phyloP scores from a whole-genome alignment of 2,113 vertebrate species.

The Dicaeum eximium region DNA sequence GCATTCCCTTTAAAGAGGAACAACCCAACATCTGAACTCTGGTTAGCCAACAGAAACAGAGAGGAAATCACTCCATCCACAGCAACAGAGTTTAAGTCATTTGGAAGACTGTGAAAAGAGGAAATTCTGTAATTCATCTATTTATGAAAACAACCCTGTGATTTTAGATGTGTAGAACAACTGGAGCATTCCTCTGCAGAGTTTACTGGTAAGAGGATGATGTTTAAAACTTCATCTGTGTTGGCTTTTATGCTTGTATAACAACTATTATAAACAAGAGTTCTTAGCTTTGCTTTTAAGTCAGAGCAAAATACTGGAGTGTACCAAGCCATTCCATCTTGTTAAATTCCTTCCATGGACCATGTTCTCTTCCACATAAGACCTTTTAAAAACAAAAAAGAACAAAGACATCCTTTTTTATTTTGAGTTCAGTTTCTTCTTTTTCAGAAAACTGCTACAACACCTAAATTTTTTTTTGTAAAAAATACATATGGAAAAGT shows the following conservation, averaged over 20 bases:
- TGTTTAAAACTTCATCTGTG: background rate
- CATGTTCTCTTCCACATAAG: background rate
- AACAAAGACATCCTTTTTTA: background rate
- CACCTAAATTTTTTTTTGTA: background rate
- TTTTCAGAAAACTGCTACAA: background rate
- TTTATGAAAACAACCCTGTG: background rate
- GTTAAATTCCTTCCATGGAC: background rate
- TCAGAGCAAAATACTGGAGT: background rate
- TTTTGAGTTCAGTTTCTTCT: background rate
- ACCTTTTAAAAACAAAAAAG: background rate
- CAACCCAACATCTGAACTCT: background rate
- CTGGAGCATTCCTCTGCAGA: background rate
- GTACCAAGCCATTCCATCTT: background rate
- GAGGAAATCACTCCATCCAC: background rate
- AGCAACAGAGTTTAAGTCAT: background rate
- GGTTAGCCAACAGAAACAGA: background rate
- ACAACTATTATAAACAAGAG: background rate
- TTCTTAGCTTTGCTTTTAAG: background rate
- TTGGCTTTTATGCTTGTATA: background rate
- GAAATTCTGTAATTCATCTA: background rate
- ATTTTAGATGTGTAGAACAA: background rate
- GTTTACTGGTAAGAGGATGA: accelerated
- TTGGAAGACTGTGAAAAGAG: background rate
- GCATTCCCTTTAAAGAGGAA: background rate
- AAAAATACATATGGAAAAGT: background rate